phyloP scores from a whole-genome alignment of 2,113 vertebrate genomes.

The Tachysurus fulvidraco region DNA sequence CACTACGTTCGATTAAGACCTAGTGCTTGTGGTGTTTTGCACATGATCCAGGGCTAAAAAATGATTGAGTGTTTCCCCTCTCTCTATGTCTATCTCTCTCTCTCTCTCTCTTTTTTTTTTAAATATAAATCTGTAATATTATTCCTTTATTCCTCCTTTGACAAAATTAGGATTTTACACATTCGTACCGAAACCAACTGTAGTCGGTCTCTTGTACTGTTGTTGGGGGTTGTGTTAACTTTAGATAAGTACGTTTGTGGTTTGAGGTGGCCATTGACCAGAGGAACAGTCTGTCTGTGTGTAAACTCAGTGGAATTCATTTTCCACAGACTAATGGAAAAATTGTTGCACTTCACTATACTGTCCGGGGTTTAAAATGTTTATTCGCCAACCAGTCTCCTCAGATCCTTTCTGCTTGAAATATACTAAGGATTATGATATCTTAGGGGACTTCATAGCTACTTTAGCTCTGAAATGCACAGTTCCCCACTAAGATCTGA shows the following conservation, averaged over 20 bases:
- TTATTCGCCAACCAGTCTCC: slow-evolving; percentile 31
- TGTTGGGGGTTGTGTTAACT: neutral
- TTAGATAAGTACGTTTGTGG: neutral
- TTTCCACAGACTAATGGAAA: neutral
- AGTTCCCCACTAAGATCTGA: slow-evolving; percentile 42
- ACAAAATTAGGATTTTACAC: neutral
- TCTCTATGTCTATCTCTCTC: too few species aligned
- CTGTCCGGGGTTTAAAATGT: slow-evolving; percentile 2
- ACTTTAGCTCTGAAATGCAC: slow-evolving; percentile 45
- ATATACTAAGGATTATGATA: slow-evolving; percentile 35
- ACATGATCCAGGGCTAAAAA: neutral
- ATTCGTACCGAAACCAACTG: neutral
- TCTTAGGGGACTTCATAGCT: slow-evolving; percentile 19
- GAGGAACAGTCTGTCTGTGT: neutral
- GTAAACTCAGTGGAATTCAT: neutral
- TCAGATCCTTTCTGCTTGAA: slow-evolving; percentile 12
- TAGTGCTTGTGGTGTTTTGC: neutral
- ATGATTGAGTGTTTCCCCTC: too few species aligned
- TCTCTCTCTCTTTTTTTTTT: too few species aligned
- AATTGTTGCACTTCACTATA: slow-evolving; percentile 10
- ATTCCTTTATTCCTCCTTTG: neutral
- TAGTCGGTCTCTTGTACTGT: neutral
- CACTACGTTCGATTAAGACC: neutral
- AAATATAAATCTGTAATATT: neutral
- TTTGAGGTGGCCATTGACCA: neutral